A percentile compares a stretch with the other conserved stretches of the same genome.
Conservation (phyloP, 2,113 vertebrate genomes). For the Xerus inauris region DNA sequence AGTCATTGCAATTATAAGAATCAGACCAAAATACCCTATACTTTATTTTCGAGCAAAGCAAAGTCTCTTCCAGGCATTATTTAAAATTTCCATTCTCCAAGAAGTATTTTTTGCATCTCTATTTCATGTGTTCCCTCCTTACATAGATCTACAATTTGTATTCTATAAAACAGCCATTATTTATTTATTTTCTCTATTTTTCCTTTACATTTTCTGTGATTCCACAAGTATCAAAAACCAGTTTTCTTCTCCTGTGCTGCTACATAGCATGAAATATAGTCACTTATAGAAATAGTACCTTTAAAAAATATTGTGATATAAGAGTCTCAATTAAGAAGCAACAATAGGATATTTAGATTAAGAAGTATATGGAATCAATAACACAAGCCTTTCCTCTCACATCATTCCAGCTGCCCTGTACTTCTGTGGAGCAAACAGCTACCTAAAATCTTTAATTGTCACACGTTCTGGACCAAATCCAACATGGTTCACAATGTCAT, state of each 20-base stretch:
- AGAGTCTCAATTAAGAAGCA: background rate
- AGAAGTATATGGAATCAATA: background rate
- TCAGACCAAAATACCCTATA: background rate
- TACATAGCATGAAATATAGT: background rate
- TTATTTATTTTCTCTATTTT: constrained; percentile 34
- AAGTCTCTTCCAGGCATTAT: background rate
- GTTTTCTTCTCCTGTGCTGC: background rate
- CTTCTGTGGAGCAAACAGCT: background rate
- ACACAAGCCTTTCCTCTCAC: background rate
- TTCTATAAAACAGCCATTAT: background rate
- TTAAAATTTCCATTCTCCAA: background rate
- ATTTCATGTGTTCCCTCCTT: background rate
- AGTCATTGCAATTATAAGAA: background rate
- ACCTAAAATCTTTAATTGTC: background rate
- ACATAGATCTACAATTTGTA: background rate
- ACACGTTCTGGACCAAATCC: background rate
- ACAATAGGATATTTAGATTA: background rate
- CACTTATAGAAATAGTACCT: background rate
- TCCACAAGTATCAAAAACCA: background rate
- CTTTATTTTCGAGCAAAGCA: background rate
- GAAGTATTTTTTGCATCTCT: background rate
- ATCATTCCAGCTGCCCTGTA: background rate
- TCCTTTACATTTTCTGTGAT: background rate
- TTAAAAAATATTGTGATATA: background rate
- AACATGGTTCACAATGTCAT: background rate